Percentiles rank a stretch among this genome's conserved stretches.
Evolutionary conservation across 1,140 invertebrate genomes (phyloP).

Genomic region (Megalopta genalis): DNA sequence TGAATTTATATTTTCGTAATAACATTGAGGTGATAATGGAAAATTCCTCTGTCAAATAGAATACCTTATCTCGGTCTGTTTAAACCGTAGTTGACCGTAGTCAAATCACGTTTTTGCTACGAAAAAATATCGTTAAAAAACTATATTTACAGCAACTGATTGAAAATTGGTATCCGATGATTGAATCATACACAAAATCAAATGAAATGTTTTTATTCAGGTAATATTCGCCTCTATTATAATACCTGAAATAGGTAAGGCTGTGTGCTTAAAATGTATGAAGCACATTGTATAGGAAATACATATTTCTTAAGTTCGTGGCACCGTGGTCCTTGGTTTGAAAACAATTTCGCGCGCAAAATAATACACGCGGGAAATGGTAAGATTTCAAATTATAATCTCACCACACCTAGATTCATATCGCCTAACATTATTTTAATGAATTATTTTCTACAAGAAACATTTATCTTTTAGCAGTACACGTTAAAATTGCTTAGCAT

Average conservation of each 20-base stretch:
- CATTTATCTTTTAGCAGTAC: too few relatives aligned
- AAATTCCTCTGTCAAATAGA: background rate
- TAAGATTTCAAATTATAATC: too few relatives aligned
- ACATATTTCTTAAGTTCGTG: too few relatives aligned
- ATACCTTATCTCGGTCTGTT: background rate
- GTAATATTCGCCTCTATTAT: background rate
- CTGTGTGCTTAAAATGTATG: background rate
- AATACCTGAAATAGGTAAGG: background rate
- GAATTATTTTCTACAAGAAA: too few relatives aligned
- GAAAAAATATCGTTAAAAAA: background rate
- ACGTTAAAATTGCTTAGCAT: too few relatives aligned
- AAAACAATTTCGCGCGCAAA: background rate
- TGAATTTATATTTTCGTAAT: conserved; percentile 32
- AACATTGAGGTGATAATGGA: background rate
- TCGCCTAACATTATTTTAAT: too few relatives aligned
- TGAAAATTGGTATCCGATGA: background rate
- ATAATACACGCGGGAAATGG: too few relatives aligned
- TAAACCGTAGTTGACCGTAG: too few relatives aligned
- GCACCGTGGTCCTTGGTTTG: background rate
- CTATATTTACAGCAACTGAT: background rate
- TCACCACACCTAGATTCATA: too few relatives aligned
- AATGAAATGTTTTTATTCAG: background rate
- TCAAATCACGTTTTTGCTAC: background rate
- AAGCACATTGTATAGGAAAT: too few relatives aligned
- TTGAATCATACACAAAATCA: background rate